Conservation (phyloP, 2,113 vertebrate genomes). For the Psettodes erumei region DNA sequence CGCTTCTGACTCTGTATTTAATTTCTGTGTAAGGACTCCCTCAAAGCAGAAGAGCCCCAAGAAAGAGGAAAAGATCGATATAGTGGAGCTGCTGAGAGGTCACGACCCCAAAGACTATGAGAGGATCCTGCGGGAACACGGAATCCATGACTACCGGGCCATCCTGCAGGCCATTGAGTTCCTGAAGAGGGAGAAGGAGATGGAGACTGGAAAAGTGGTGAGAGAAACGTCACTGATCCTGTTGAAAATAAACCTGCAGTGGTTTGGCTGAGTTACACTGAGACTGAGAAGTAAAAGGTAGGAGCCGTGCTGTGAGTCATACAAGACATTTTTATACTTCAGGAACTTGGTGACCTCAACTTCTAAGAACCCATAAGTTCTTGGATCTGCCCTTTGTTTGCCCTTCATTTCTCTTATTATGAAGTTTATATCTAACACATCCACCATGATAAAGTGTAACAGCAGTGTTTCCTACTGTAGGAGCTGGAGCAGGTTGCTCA, state of each 20-base stretch:
- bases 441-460: not conserved
- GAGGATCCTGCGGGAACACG: slow-evolving; percentile 92
- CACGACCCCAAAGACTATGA: slow-evolving; percentile 99
- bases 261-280: no score
- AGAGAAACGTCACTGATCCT: slow-evolving; percentile 5
- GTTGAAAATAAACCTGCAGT: not conserved
- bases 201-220: slow-evolving; percentile 88
- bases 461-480: slow-evolving; percentile 71
- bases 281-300: no score
- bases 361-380: not conserved
- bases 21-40: slow-evolving; percentile 85
- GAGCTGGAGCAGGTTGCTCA: slow-evolving; percentile 87
- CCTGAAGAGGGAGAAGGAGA: slow-evolving; percentile 90
- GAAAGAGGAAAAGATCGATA: slow-evolving; percentile 89
- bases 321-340: no score
- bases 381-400: no score
- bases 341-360: not conserved
- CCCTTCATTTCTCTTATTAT: no score
- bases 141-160: slow-evolving; percentile 95
- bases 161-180: slow-evolving; percentile 96
- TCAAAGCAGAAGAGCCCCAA: slow-evolving; percentile 91
- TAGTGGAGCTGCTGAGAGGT: slow-evolving; percentile 95
- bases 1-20: not conserved
- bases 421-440: no score
- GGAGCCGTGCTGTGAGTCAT: no score